phyloP scores from a whole-genome alignment of 1,140 invertebrate species.

The Dendroctonus ponderosae region DNA sequence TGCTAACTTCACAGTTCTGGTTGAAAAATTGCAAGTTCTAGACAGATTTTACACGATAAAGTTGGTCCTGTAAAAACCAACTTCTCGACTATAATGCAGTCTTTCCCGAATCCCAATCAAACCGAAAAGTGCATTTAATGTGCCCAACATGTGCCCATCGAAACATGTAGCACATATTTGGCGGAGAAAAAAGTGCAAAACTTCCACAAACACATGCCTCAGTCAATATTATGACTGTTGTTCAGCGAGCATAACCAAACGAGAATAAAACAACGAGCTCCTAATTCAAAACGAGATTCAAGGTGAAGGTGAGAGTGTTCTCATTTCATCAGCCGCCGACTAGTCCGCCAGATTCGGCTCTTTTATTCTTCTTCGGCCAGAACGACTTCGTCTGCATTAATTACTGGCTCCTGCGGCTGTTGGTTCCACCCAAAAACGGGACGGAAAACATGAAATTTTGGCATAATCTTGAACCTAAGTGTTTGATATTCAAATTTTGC shows the following conservation, averaged over 20 bases:
- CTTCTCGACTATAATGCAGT: too few relatives aligned
- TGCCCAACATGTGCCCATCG: not conserved
- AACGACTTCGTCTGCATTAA: constrained; percentile 16
- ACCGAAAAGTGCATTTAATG: too few relatives aligned
- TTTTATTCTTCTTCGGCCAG: constrained; percentile 11
- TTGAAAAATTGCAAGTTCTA: too few relatives aligned
- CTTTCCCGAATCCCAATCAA: too few relatives aligned
- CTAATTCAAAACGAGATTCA: constrained; percentile 18
- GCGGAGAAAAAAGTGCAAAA: not conserved
- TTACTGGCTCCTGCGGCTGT: constrained; percentile 6
- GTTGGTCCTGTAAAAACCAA: too few relatives aligned
- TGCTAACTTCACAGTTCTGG: too few relatives aligned
- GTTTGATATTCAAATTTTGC: too few relatives aligned
- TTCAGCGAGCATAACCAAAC: constrained; percentile 12
- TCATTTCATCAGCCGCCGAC: constrained; percentile 18
- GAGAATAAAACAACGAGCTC: constrained; percentile 4
- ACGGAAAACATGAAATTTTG: too few relatives aligned
- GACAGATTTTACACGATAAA: too few relatives aligned
- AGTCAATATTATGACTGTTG: constrained; percentile 21
- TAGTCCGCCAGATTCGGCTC: constrained; percentile 9
- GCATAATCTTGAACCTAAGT: too few relatives aligned
- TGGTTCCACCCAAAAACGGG: constrained; percentile 6
- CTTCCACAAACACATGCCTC: constrained; percentile 3
- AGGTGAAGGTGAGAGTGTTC: constrained; percentile 25
- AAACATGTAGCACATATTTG: too few relatives aligned